Evolutionary conservation across 2,888 invertebrate species (phyloP), one percentile per base, ranked within the genome.

Genomic region (Chymomyza amoena): DNA sequence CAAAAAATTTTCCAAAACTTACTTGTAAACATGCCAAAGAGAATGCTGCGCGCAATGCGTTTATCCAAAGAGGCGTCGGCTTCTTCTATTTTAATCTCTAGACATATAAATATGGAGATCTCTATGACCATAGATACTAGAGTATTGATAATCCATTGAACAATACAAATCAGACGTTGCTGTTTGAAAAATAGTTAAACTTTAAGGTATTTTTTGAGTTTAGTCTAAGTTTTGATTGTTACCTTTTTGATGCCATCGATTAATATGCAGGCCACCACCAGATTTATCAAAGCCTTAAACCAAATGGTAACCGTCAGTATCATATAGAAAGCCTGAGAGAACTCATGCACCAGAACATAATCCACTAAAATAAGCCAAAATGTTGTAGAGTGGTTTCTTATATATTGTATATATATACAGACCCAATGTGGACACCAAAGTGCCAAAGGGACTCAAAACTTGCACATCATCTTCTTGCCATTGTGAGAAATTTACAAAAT

Each of bases 181-280:
- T 90, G 45, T 6, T 39, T 60, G 1, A 56, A 25, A 39, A 61
- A 15, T 36, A 9, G 28, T 61, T 39, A 9, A 9, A 6, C 3
- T 50, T 25, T 63, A 54, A 54, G 54, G 1, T 9, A n/a, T 20
- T 18, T 57, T 25, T 2, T 32, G 59, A 10, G 28, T 32, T 6
- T 7, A 6, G 25, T 10, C 15, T 39, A 2, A 7, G 9, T 25
- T 1, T 6, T 6, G 7, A 6, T 25, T 7, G 54, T 76, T 68
- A 90, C 90, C 87, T 90, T 89, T 77, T 88, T 88, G 32, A 90
- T 89, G 80, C 90, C 90, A 84, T 90, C 89, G 75, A 89, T 81
- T 60, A 90, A 74, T 67, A 90, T 76, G 20, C 84, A 77, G 69
- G 90, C 90, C 75, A 90, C 87, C 72, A 90, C 82, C 45, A 90